These are phyloP conservation scores for Heliconius himera DNA, from an alignment of 1,140 invertebrate species.

Conservation along the genomic window DNA sequence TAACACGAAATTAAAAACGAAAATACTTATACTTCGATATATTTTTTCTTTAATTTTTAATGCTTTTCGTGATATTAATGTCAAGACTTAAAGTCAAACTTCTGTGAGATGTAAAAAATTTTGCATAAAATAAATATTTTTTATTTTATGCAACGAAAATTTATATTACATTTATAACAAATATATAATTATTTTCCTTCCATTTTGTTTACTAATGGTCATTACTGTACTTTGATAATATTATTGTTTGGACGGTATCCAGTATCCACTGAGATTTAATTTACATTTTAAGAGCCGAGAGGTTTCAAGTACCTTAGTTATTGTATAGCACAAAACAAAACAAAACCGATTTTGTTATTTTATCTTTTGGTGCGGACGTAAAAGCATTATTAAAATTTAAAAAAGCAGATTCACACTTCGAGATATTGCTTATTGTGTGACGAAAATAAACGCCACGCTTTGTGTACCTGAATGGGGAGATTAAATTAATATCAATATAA, in stretches of 20 bases:
- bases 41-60: too few species aligned
- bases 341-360: background rate
- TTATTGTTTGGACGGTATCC: background rate
- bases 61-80: too few species aligned
- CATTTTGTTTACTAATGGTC: constrained; percentile 1
- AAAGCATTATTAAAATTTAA: background rate
- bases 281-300: constrained; percentile 1
- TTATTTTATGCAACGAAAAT: too few species aligned
- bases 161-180: background rate
- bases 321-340: background rate
- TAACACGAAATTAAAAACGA: too few species aligned
- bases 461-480: too few species aligned
- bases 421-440: too few species aligned
- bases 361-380: background rate
- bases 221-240: background rate
- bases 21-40: too few species aligned
- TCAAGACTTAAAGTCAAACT: too few species aligned
- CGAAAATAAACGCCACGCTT: too few species aligned
- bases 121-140: too few species aligned
- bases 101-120: too few species aligned
- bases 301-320: background rate
- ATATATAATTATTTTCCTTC: background rate
- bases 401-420: background rate
- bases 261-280: background rate
- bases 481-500: too few species aligned